Conservation (phyloP, 2,888 invertebrate genomes). For the Julus scanicus region DNA sequence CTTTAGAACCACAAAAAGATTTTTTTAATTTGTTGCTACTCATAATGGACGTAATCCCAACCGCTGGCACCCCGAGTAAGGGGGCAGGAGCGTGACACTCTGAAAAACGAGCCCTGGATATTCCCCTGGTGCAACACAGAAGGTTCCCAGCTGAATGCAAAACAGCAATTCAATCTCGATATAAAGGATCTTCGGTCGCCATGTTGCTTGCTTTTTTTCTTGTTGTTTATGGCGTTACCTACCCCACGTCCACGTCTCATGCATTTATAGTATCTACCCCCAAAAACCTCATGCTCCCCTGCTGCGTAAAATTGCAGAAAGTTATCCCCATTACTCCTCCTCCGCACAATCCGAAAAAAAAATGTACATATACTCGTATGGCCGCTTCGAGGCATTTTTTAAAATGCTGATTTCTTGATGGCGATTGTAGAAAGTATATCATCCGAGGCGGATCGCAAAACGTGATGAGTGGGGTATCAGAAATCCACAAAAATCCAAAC, state of each 20-base stretch:
- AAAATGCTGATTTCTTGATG: background rate
- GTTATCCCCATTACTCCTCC: conserved; percentile 27
- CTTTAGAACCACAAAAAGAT: background rate
- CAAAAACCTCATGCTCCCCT: background rate
- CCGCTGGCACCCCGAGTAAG: background rate
- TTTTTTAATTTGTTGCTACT: background rate
- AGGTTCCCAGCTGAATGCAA: conserved; percentile 15
- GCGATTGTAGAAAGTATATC: too few species aligned
- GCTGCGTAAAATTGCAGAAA: conserved; percentile 12
- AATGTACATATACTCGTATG: background rate
- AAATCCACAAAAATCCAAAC: background rate
- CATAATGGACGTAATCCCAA: background rate
- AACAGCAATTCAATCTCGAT: background rate
- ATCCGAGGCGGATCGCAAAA: too few species aligned
- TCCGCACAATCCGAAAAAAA: background rate
- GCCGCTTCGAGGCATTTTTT: background rate
- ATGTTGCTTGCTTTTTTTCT: background rate
- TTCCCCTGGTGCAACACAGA: background rate
- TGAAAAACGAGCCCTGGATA: conserved; percentile 31
- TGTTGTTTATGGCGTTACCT: background rate
- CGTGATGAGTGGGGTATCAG: background rate
- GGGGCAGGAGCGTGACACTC: conserved; percentile 11
- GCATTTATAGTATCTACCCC: conserved; percentile 7
- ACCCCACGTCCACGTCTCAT: background rate
- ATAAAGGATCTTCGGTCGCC: background rate